Conservation (phyloP, 2,113 vertebrate species). For the Heterochromis multidens region DNA sequence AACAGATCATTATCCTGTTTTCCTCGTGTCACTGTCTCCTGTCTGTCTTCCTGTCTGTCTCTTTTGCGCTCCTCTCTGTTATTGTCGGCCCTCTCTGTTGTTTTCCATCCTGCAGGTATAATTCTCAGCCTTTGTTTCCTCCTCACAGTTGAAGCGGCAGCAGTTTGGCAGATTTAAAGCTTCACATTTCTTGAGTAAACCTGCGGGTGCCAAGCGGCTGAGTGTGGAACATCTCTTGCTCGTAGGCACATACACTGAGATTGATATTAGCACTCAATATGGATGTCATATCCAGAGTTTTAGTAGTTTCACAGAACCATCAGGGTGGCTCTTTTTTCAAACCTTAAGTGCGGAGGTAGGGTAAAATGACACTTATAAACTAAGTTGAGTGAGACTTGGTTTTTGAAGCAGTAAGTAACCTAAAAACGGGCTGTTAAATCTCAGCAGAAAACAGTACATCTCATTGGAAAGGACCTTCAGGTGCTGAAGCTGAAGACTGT, state of each 20-base stretch:
- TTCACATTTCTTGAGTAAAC: slow-evolving; percentile 43
- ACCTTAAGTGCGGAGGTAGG: not conserved
- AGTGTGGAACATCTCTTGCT: slow-evolving; percentile 38
- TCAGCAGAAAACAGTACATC: not conserved
- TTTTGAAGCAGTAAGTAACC: not conserved
- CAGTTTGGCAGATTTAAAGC: slow-evolving; percentile 64
- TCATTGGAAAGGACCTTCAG: not conserved
- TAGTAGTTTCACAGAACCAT: slow-evolving; percentile 16
- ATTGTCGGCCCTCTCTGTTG: slow-evolving; percentile 15
- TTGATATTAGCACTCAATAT: slow-evolving; percentile 40
- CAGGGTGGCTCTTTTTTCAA: not conserved
- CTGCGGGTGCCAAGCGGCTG: slow-evolving; percentile 5
- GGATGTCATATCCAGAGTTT: slow-evolving; percentile 41
- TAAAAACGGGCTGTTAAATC: slow-evolving; percentile 1
- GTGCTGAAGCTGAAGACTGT: not conserved
- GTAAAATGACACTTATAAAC: slow-evolving; percentile 26
- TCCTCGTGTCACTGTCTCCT: not conserved
- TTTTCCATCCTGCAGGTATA: slow-evolving; percentile 47
- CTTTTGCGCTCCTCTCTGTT: not conserved
- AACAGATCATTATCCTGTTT: slow-evolving; percentile 29
- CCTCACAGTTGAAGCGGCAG: slow-evolving; percentile 14
- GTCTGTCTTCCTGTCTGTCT: not conserved
- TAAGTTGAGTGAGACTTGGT: not conserved
- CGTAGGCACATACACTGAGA: slow-evolving; percentile 35
- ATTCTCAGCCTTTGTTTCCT: slow-evolving; percentile 36